Percentiles rank a stretch among this genome's conserved stretches.
phyloP scores from a whole-genome alignment of 1,140 invertebrate genomes.

The Dreissena polymorpha region DNA sequence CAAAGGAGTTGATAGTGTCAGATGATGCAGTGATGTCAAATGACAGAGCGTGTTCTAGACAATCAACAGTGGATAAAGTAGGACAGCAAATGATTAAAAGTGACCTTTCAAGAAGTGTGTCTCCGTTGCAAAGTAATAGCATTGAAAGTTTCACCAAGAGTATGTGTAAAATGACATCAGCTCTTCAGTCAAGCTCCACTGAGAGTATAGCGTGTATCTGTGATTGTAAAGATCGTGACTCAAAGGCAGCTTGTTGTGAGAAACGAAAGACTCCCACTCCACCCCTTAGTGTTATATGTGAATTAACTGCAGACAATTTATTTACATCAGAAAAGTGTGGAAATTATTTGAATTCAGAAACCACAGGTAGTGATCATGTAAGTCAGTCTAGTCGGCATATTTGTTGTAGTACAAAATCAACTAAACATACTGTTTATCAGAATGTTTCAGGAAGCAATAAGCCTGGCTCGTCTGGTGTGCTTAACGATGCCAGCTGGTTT shows the following conservation, averaged over 20 bases:
- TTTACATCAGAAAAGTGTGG: too few relatives aligned
- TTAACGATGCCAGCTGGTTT: not conserved
- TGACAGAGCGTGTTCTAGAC: not conserved
- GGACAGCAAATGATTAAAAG: constrained; percentile 5
- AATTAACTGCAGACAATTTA: too few relatives aligned
- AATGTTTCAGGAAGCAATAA: too few relatives aligned
- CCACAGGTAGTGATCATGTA: too few relatives aligned
- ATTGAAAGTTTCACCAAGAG: constrained; percentile 32
- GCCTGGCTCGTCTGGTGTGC: too few relatives aligned
- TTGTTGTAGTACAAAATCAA: too few relatives aligned
- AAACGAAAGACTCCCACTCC: constrained; percentile 38
- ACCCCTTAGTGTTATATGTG: not conserved
- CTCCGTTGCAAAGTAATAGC: too few relatives aligned
- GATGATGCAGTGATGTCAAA: not conserved
- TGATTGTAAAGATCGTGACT: constrained; percentile 49
- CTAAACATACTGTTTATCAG: too few relatives aligned
- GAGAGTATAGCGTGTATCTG: constrained; percentile 51
- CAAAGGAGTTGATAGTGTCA: too few relatives aligned
- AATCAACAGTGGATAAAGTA: constrained; percentile 36
- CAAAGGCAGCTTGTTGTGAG: constrained; percentile 31
- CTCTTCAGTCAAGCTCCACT: constrained; percentile 45
- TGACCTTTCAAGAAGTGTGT: not conserved
- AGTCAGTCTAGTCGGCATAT: too few relatives aligned
- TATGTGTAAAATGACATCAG: constrained; percentile 49
- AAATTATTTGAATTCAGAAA: too few relatives aligned